A percentile compares a stretch with the other conserved stretches of the same genome.
phyloP scores from a whole-genome alignment of 2,888 invertebrate genomes.

The Deilephila elpenor region DNA sequence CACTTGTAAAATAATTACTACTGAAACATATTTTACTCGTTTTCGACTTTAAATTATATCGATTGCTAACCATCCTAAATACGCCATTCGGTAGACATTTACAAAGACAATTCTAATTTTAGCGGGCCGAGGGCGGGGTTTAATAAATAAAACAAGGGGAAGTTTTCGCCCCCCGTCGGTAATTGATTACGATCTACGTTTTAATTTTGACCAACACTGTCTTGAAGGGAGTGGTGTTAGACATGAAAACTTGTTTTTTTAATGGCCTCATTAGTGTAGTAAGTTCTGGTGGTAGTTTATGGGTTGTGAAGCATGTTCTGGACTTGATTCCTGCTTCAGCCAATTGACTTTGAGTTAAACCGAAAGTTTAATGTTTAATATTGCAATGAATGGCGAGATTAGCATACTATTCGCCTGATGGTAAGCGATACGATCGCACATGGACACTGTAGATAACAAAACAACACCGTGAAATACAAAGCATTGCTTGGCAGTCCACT shows the following conservation, averaged over 20 bases:
- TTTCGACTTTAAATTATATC: background rate
- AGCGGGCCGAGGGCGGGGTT: background rate
- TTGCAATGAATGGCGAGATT: too few relatives aligned
- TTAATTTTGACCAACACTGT: conserved; percentile 46
- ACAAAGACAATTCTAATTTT: conserved; percentile 28
- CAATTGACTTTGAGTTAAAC: too few relatives aligned
- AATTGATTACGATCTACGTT: conserved; percentile 59
- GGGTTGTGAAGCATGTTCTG: too few relatives aligned
- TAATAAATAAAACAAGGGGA: conserved; percentile 12
- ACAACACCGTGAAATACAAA: too few relatives aligned
- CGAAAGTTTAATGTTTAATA: too few relatives aligned
- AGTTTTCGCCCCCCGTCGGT: conserved; percentile 32
- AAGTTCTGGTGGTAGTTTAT: background rate
- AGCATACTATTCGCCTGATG: too few relatives aligned
- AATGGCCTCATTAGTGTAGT: background rate
- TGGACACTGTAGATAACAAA: too few relatives aligned
- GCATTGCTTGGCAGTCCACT: too few relatives aligned
- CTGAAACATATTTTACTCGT: too few relatives aligned
- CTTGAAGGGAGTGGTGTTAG: background rate
- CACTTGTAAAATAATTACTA: too few relatives aligned
- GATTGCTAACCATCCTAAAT: background rate
- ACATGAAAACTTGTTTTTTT: background rate
- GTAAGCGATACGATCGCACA: too few relatives aligned
- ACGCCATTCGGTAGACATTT: background rate
- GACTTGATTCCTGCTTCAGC: too few relatives aligned